phyloP scores from a whole-genome alignment of 30 jellyfish, hydroid and myxozoan species.

The Aurelia sp. region DNA sequence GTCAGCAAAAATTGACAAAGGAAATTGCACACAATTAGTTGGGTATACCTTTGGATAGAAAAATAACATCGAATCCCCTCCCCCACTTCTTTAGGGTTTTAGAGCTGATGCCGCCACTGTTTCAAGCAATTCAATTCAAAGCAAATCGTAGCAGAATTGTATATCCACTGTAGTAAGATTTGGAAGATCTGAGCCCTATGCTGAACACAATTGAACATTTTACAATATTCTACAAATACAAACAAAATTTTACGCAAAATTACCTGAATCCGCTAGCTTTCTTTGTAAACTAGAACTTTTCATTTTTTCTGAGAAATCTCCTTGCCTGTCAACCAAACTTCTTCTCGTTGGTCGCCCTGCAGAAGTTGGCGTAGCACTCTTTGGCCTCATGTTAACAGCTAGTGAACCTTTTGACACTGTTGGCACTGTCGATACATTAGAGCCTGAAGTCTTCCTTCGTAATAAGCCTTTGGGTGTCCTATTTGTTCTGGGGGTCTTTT shows the following conservation, averaged over 20 bases:
- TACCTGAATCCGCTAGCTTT: conserved; percentile 29
- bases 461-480: conserved; percentile 14
- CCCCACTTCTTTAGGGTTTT: too few relatives aligned
- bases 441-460: conserved; percentile 34
- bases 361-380: conserved; percentile 56
- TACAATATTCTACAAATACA: not conserved
- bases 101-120: too few relatives aligned
- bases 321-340: conserved; percentile 88
- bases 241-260: not conserved
- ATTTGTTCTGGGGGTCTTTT: conserved; percentile 27
- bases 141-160: too few relatives aligned
- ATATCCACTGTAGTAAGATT: too few relatives aligned
- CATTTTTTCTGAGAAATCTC: conserved; percentile 65
- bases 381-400: conserved; percentile 7
- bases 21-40: too few relatives aligned
- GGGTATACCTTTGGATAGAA: too few relatives aligned
- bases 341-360: conserved; percentile 54
- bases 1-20: too few relatives aligned
- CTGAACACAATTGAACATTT: not conserved
- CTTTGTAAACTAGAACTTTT: conserved; percentile 54
- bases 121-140: too few relatives aligned
- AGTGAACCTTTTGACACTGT: not conserved
- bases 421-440: conserved; percentile 1
- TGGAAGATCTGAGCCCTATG: too few relatives aligned
- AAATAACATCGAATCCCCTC: too few relatives aligned